Conservation (phyloP, 2,888 invertebrate genomes). For the Alitta virens region DNA sequence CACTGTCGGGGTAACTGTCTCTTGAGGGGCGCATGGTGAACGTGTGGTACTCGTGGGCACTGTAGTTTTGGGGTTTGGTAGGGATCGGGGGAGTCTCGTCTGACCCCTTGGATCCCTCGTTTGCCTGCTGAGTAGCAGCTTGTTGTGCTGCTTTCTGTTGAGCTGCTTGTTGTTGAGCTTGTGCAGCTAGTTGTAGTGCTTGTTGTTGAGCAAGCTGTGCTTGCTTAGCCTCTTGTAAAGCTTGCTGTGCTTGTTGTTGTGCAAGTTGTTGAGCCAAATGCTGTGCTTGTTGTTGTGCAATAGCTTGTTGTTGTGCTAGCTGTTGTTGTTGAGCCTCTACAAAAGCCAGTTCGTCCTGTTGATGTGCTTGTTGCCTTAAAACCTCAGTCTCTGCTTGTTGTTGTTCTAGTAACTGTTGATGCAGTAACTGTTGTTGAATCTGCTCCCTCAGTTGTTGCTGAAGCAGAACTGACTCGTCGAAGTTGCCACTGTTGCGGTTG, state of each 20-base stretch:
- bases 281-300: not conserved
- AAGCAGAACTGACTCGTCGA: not conserved
- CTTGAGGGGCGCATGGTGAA: not conserved
- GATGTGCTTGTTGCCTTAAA: not conserved
- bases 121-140: not conserved
- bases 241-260: slow-evolving; percentile 9
- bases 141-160: slow-evolving; percentile 1
- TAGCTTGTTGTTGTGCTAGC: not conserved
- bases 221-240: not conserved
- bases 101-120: not conserved
- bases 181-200: not conserved
- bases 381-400: not conserved
- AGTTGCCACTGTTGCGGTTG: not conserved
- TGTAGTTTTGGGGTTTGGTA: not conserved
- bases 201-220: slow-evolving; percentile 4
- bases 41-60: slow-evolving; percentile 2
- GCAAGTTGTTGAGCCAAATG: not conserved
- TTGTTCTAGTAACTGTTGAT: not conserved
- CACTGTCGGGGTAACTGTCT: slow-evolving; percentile 51
- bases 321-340: not conserved
- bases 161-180: not conserved
- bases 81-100: not conserved
- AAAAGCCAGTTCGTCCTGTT: not conserved
- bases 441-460: slow-evolving; percentile 5
- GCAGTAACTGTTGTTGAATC: slow-evolving; percentile 7